phyloP scores from a whole-genome alignment of 2,113 vertebrate species.

The Ailurus styani region DNA sequence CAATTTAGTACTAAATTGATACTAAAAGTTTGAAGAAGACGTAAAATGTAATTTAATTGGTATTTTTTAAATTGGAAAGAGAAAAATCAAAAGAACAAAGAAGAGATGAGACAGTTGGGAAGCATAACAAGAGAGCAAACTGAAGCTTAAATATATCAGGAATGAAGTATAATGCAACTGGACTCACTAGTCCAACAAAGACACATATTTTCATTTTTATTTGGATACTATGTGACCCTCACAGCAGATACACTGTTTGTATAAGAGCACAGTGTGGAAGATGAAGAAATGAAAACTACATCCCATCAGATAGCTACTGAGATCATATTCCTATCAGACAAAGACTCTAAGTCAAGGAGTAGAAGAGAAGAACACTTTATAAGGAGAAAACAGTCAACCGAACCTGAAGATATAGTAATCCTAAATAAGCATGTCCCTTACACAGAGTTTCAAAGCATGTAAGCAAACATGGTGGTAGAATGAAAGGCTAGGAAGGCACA shows the following conservation, averaged over 20 bases:
- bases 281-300: neutral
- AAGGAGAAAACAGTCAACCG: neutral
- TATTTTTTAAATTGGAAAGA: neutral
- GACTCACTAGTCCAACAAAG: neutral
- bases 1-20: neutral
- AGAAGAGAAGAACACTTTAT: neutral
- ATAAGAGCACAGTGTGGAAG: neutral
- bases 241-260: neutral
- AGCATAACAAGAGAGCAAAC: neutral
- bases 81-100: neutral
- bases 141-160: neutral
- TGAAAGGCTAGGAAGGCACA: neutral
- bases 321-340: neutral
- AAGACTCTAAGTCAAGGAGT: neutral
- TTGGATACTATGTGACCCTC: neutral
- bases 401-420: neutral
- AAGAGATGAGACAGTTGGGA: neutral
- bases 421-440: neutral
- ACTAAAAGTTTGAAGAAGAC: neutral
- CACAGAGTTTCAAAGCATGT: neutral
- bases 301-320: neutral
- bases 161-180: neutral
- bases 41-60: neutral
- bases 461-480: neutral
- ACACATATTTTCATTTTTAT: neutral